These are phyloP conservation scores for Sycophaga agraensis DNA, from an alignment of 1,140 invertebrate species.

Conservation along the genomic window DNA sequence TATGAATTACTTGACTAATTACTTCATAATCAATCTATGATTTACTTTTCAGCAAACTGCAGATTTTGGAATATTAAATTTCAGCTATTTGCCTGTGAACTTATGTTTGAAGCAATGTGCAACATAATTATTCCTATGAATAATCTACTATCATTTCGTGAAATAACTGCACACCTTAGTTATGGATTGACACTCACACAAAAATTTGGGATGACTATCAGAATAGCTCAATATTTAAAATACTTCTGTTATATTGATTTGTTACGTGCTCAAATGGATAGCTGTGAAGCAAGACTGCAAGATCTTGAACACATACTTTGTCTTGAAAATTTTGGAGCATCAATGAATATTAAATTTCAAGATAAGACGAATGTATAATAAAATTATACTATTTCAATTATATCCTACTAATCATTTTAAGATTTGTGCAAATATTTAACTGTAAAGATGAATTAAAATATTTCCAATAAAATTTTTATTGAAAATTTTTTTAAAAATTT, in stretches of 20 bases:
- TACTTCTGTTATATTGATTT: slow-evolving; percentile 45
- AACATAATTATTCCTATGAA: slow-evolving; percentile 37
- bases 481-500: too few relatives aligned
- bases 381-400: too few relatives aligned
- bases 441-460: too few relatives aligned
- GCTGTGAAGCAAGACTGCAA: slow-evolving; percentile 48
- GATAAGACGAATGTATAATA: background rate
- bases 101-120: slow-evolving; percentile 32
- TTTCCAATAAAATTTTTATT: too few relatives aligned
- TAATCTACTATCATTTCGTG: slow-evolving; percentile 42
- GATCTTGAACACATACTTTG: slow-evolving; percentile 47
- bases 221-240: slow-evolving; percentile 45
- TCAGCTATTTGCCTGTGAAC: slow-evolving; percentile 33
- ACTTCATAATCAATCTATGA: too few relatives aligned
- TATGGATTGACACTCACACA: slow-evolving; percentile 41
- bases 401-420: too few relatives aligned
- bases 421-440: too few relatives aligned
- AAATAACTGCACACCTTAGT: slow-evolving; percentile 40
- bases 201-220: slow-evolving; percentile 39
- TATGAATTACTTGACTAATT: too few relatives aligned
- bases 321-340: slow-evolving; percentile 37
- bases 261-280: slow-evolving; percentile 35
- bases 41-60: slow-evolving; percentile 30
- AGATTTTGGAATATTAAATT: slow-evolving; percentile 14
- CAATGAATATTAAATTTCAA: slow-evolving; percentile 24